Evolutionary conservation across 2,113 vertebrate genomes (phyloP).

Genomic region (Glaucomys volans): DNA sequence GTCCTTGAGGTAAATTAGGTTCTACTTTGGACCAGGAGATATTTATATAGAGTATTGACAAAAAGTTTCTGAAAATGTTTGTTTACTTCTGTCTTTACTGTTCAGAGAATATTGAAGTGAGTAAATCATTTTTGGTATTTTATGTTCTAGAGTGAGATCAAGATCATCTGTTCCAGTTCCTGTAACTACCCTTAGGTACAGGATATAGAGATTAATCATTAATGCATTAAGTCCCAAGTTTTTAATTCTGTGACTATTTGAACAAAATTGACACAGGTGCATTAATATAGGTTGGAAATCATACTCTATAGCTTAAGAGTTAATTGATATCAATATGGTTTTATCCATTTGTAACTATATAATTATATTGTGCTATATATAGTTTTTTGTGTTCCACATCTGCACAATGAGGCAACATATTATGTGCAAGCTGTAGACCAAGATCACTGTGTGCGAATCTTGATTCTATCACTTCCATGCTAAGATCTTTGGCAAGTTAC

Average conservation of each 20-base stretch:
- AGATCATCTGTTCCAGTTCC: not conserved
- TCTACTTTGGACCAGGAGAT: constrained; percentile 14
- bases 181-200: not conserved
- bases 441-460: not conserved
- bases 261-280: too few relatives aligned
- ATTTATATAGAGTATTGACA: not conserved
- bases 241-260: too few relatives aligned
- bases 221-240: not conserved
- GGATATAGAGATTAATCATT: not conserved
- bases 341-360: too few relatives aligned
- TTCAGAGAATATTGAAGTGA: not conserved
- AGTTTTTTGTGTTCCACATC: too few relatives aligned
- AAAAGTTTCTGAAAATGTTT: not conserved
- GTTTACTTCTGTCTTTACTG: not conserved
- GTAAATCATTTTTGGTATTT: not conserved
- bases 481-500: not conserved
- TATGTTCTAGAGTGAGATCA: not conserved
- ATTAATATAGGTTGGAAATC: too few relatives aligned
- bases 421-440: not conserved
- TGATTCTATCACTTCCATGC: not conserved
- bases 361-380: too few relatives aligned
- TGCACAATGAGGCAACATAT: too few relatives aligned
- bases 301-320: too few relatives aligned
- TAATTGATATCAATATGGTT: too few relatives aligned
- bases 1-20: not conserved